These are phyloP conservation scores for Ceratosolen fusciceps DNA, from an alignment of 1,140 invertebrate species.

Conservation along the genomic window DNA sequence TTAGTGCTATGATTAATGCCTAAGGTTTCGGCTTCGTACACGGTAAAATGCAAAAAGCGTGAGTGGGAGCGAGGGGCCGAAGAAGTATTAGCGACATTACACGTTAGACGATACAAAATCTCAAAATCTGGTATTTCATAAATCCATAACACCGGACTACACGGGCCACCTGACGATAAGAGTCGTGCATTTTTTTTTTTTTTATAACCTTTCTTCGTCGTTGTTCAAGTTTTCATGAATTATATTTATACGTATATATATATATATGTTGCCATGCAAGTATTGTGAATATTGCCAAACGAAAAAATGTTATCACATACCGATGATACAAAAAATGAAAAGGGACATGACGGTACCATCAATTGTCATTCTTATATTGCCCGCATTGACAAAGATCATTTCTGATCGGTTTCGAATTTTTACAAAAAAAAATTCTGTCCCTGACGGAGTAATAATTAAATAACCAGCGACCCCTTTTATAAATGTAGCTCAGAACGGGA, in stretches of 20 bases:
- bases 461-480: too few species aligned
- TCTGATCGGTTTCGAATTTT: not conserved
- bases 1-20: too few species aligned
- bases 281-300: conserved; percentile 6
- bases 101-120: conserved; percentile 40
- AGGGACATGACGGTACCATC: not conserved
- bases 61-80: conserved; percentile 17
- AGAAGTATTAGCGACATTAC: conserved; percentile 43
- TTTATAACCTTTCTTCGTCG: too few species aligned
- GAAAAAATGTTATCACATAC: not conserved
- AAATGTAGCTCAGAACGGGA: not conserved
- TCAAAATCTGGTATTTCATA: conserved; percentile 65
- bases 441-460: too few species aligned
- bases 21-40: conserved; percentile 1
- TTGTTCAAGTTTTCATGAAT: not conserved
- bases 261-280: too few species aligned
- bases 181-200: conserved; percentile 38
- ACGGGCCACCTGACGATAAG: conserved; percentile 52
- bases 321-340: not conserved
- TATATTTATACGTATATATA: too few species aligned
- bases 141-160: conserved; percentile 70
- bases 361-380: not conserved
- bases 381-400: conserved; percentile 17
- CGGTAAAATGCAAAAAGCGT: conserved; percentile 29
- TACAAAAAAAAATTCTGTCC: too few species aligned